phyloP scores from a whole-genome alignment of 2,797 vertebrate genomes.

The Enteromius mattozi region DNA sequence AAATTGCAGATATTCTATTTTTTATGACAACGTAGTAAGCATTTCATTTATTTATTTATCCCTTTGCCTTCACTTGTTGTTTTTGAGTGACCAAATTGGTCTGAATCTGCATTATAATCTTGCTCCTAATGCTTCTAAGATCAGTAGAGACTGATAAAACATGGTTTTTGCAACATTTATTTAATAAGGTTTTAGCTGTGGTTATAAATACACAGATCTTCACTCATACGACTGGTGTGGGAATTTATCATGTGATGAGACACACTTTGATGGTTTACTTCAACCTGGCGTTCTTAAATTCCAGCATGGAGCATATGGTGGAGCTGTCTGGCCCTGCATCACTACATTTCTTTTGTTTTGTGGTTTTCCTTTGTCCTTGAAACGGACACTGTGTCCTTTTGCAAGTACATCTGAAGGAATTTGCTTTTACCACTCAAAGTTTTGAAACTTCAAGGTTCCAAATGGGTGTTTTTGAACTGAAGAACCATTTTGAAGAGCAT shows the following conservation, averaged over 20 bases:
- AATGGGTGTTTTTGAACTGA: neutral
- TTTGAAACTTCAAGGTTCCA: neutral
- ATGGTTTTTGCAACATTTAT: neutral
- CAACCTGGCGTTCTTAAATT: neutral
- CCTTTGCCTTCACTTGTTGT: neutral
- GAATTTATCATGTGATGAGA: constrained; percentile 1
- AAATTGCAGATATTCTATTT: neutral
- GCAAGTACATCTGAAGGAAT: neutral
- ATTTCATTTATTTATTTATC: neutral
- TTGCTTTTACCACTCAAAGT: neutral
- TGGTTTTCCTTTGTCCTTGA: constrained; percentile 5
- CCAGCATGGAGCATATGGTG: neutral
- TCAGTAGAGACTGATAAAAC: neutral
- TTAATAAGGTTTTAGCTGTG: neutral
- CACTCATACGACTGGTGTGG: neutral
- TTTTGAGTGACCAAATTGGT: constrained; percentile 15
- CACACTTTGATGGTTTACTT: neutral
- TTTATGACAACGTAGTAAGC: neutral
- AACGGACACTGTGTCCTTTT: constrained; percentile 18
- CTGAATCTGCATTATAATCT: neutral
- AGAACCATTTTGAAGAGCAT: neutral
- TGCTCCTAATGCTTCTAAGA: neutral
- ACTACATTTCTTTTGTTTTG: neutral
- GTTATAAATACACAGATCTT: neutral
- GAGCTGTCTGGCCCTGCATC: constrained; percentile 7